phyloP scores from a whole-genome alignment of 2,888 invertebrate genomes.

The Pseudococcus viburni region DNA sequence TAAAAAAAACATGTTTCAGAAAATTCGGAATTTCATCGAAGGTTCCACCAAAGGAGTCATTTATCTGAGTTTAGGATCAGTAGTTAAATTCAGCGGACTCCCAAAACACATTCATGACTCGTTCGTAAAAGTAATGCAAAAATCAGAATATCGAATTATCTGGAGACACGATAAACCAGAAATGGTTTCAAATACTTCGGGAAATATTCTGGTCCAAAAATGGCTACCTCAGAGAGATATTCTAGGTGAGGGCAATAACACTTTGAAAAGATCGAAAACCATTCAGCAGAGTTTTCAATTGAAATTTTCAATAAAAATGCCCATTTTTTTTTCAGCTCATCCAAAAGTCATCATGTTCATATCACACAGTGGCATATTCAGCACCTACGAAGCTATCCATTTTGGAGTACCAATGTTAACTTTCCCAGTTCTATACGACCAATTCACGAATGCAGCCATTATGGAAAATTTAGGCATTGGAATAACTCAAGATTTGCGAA shows the following conservation, averaged over 20 bases:
- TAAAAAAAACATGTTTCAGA: background rate
- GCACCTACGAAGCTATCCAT: background rate
- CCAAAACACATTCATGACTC: background rate
- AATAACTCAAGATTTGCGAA: background rate
- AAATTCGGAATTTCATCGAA: background rate
- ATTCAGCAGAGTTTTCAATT: background rate
- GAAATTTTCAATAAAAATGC: background rate
- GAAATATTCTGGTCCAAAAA: background rate
- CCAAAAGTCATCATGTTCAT: background rate
- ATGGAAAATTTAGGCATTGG: background rate
- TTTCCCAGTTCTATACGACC: background rate
- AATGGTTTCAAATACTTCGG: background rate
- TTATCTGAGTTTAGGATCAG: constrained; percentile 4
- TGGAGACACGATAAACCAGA: constrained; percentile 31
- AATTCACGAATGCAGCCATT: background rate
- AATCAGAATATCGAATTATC: background rate
- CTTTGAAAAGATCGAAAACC: background rate
- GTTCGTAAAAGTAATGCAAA: background rate
- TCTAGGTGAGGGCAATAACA: background rate
- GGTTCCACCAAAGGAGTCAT: background rate
- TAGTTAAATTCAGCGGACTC: background rate
- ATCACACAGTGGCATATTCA: background rate
- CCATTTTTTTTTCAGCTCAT: background rate
- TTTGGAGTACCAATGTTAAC: background rate
- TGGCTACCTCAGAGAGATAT: constrained; percentile 21